Percentiles rank a stretch among this genome's conserved stretches.
These are phyloP conservation scores for Anorthoa munda DNA, from an alignment of 2,888 invertebrate species.

Conservation along the genomic window DNA sequence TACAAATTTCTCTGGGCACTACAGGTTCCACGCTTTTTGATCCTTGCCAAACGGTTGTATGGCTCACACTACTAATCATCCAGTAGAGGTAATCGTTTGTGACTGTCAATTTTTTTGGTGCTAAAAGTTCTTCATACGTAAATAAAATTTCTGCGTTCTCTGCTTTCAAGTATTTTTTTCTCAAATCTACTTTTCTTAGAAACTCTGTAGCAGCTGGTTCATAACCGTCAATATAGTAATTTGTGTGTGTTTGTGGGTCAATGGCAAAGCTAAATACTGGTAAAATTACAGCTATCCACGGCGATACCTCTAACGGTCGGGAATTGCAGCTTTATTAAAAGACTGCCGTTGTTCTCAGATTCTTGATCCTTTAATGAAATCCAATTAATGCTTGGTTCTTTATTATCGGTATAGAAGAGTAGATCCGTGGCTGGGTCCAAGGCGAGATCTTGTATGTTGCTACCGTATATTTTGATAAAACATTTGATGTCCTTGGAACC, in stretches of 20 bases:
- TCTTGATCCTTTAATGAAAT: conserved; percentile 2
- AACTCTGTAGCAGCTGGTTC: neutral
- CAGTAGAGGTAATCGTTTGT: neutral
- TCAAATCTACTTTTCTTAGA: neutral
- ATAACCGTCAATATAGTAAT: neutral
- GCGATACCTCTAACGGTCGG: neutral
- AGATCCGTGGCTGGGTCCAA: neutral
- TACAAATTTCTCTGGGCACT: neutral
- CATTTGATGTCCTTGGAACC: neutral
- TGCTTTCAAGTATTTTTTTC: neutral
- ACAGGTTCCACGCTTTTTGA: neutral
- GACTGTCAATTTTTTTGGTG: neutral
- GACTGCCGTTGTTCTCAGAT: neutral
- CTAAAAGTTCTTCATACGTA: fast-evolving
- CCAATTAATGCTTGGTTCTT: conserved; percentile 2
- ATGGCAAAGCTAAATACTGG: neutral
- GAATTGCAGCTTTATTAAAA: neutral
- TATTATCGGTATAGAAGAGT: conserved; percentile 7
- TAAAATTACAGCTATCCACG: conserved; percentile 1
- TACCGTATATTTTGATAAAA: neutral
- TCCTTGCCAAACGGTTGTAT: neutral
- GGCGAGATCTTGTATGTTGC: conserved; percentile 12
- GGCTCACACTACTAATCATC: neutral
- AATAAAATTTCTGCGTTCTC: neutral
- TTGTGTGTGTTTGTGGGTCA: conserved; percentile 1